Evolutionary conservation across 2,113 vertebrate species (phyloP), one percentile per base, ranked within the genome.

Genomic region (Pardalotus punctatus): DNA sequence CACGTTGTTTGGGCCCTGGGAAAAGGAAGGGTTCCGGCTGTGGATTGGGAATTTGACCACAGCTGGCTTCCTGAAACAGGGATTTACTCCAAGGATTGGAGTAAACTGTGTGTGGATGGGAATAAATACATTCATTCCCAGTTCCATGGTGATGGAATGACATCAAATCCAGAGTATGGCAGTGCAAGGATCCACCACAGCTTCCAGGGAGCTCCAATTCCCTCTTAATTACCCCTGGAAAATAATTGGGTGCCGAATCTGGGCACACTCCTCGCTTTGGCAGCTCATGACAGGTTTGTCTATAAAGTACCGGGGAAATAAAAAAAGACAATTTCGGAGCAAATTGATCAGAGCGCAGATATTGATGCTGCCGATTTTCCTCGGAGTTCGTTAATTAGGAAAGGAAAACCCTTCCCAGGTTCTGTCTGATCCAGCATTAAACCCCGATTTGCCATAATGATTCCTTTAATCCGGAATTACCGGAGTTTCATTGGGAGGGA

Each of bases 101-200:
- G n/a, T n/a, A n/a, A n/a, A n/a, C 38, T 25, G 1, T 0, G 1
- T 2, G 7, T 12, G 3, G 1, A 12, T 4, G 4, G 6, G 15
- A 43, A 60, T 3, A 17, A n/a, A 11, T 0, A 1, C 4, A 17
- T 14, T 2, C 5, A 3, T 13, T 3, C 14, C 4, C 5, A 3
- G 9, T 38, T 48, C 67, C 28, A 3, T 0, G 1, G 5, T 8
- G 9, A 10, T 2, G 2, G 31, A 61, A 43, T 2, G 2, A 2
- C 28, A 6, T 22, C 8, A 11, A n/a, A 35, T 5, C 8, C 1
- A 0, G 31, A 2, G 6, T 3, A 9, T 2, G 12, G 22, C 2
- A 0, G 28, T 4, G 45, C 94, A 90, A 90, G 87, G 88, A 91
- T 54, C 91, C 95, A 72, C 69, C 73, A 12, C 28, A 76, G 89